Percentiles rank a stretch among this genome's conserved stretches.
Conservation (phyloP, 2,113 vertebrate species). For the Notarius lentiginosus region DNA sequence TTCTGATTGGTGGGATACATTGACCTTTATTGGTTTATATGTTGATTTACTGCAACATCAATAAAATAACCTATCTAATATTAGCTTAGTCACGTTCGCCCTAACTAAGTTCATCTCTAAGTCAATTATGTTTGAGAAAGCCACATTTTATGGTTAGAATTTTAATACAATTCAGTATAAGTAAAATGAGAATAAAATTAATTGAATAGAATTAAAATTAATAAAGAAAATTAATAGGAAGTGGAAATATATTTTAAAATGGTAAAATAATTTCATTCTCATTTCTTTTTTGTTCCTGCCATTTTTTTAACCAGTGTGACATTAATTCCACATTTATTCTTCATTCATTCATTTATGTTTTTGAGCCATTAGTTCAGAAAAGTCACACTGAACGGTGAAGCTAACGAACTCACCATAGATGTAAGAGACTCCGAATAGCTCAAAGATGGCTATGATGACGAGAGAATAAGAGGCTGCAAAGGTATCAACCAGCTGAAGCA, state of each 20-base stretch:
- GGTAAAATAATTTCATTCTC: neutral
- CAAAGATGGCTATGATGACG: slow-evolving; percentile 87
- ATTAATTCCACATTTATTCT: neutral
- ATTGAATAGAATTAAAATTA: neutral
- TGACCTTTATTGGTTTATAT: no score
- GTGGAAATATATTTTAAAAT: neutral
- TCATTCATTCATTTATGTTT: neutral
- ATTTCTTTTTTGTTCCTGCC: neutral
- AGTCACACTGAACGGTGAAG: neutral
- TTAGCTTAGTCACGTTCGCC: neutral
- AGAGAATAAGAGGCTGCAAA: slow-evolving; percentile 87
- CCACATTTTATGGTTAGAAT: neutral
- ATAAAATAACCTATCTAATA: neutral
- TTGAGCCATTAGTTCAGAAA: neutral
- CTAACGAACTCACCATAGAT: slow-evolving; percentile 78
- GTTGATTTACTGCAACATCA: neutral
- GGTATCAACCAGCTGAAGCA: slow-evolving; percentile 88
- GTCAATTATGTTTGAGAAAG: neutral
- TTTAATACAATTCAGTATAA: neutral
- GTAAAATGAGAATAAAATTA: neutral
- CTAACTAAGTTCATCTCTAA: neutral
- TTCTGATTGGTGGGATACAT: neutral
- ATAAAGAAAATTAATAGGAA: neutral
- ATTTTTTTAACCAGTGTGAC: neutral
- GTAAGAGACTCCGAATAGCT: slow-evolving; percentile 85